Conservation (phyloP, 2,888 invertebrate genomes). For the Synergus laeviventris region DNA sequence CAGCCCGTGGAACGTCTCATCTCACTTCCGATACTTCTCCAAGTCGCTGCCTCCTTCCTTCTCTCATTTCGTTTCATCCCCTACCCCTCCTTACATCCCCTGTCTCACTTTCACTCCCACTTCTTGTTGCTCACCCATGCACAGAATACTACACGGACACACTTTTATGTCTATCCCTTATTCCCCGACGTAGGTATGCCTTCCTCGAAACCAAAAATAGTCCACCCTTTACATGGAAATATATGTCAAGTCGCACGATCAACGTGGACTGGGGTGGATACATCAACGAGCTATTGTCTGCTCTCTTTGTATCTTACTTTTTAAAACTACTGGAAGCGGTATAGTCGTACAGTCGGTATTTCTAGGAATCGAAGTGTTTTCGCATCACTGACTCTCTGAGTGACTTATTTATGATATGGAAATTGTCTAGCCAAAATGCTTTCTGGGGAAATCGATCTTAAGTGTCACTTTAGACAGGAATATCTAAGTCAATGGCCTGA, state of each 20-base stretch:
- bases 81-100: not conserved
- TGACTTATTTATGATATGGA: not conserved
- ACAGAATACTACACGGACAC: slow-evolving; percentile 25
- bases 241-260: slow-evolving; percentile 67
- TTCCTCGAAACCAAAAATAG: slow-evolving; percentile 59
- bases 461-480: slow-evolving; percentile 9
- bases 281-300: slow-evolving; percentile 66
- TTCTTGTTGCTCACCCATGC: slow-evolving; percentile 2
- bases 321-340: not conserved
- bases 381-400: not conserved
- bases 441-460: not conserved
- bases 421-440: slow-evolving; percentile 9
- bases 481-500: slow-evolving; percentile 8
- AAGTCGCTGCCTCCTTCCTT: slow-evolving; percentile 39
- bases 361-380: not conserved
- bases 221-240: slow-evolving; percentile 63
- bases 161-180: slow-evolving; percentile 35
- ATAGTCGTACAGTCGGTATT: not conserved
- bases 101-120: slow-evolving; percentile 8
- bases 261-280: slow-evolving; percentile 52
- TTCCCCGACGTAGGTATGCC: slow-evolving; percentile 39
- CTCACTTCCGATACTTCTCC: slow-evolving; percentile 36
- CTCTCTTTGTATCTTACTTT: slow-evolving; percentile 53
- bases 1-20: slow-evolving; percentile 14
- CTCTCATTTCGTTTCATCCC: slow-evolving; percentile 25